phyloP scores from a whole-genome alignment of 2,113 vertebrate genomes.

The Oriolus oriolus region DNA sequence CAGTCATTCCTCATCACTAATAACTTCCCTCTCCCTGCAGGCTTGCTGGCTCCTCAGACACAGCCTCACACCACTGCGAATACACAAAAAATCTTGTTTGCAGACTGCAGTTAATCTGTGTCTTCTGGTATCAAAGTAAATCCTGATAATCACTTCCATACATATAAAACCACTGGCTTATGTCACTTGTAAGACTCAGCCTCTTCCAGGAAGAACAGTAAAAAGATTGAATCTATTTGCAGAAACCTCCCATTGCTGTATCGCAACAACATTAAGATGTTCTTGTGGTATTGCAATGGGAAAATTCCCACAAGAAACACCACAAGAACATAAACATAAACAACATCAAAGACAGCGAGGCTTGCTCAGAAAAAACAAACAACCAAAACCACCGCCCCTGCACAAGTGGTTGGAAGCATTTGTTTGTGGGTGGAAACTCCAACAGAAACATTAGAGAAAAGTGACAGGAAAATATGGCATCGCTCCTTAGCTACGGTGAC shows the following conservation, averaged over 20 bases:
- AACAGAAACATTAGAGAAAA: background rate
- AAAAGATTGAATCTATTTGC: background rate
- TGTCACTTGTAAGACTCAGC: background rate
- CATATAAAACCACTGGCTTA: background rate
- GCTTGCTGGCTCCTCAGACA: background rate
- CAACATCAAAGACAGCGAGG: background rate
- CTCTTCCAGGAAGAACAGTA: background rate
- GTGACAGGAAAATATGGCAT: background rate
- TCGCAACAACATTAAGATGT: background rate
- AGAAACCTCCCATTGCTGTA: background rate
- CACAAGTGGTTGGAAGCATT: background rate
- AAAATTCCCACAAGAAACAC: background rate
- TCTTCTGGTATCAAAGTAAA: background rate
- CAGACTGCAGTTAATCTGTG: background rate
- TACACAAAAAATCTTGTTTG: background rate
- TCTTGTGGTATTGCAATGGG: background rate
- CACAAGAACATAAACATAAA: background rate
- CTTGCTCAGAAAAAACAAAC: background rate
- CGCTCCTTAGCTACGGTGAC: fast-evolving
- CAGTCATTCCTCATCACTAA: background rate
- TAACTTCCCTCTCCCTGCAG: background rate
- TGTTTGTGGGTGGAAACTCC: background rate
- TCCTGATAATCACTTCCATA: background rate
- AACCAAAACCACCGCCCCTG: background rate
- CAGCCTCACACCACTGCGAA: background rate